Conservation (phyloP, 64 coral and sea anemone genomes). For the Pocillopora verrucosa region DNA sequence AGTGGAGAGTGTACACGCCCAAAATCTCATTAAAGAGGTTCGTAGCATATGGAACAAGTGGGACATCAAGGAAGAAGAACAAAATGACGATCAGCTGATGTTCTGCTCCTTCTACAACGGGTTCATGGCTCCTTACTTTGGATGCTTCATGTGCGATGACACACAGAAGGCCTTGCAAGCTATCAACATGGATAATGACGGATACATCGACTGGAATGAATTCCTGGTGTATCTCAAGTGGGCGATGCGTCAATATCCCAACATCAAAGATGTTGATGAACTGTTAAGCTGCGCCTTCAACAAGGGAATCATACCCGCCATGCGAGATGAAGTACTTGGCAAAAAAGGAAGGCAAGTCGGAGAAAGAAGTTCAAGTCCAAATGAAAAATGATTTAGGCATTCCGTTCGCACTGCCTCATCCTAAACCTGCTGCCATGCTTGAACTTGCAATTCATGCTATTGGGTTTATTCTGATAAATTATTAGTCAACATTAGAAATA, state of each 20-base stretch:
- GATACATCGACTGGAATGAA: slow-evolving; percentile 71
- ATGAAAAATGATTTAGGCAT: neutral
- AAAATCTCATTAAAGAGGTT: slow-evolving; percentile 32
- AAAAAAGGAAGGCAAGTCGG: neutral
- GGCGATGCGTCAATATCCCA: slow-evolving; percentile 63
- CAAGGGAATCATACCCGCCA: slow-evolving; percentile 66
- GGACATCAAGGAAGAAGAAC: slow-evolving; percentile 34
- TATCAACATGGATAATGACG: slow-evolving; percentile 69
- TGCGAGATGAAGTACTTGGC: slow-evolving; percentile 50
- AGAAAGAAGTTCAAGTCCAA: neutral
- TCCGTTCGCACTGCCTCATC: no score
- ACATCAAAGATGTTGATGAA: slow-evolving; percentile 50
- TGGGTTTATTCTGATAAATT: no score
- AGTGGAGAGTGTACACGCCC: neutral
- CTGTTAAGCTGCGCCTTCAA: slow-evolving; percentile 55
- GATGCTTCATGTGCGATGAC: slow-evolving; percentile 57
- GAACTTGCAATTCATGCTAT: no score
- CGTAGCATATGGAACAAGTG: slow-evolving; percentile 58
- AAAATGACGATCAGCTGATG: slow-evolving; percentile 34
- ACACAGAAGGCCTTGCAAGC: slow-evolving; percentile 58
- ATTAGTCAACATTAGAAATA: no score
- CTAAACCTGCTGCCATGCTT: no score
- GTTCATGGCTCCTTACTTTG: slow-evolving; percentile 70
- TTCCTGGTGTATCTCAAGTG: slow-evolving; percentile 71
- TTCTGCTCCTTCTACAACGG: slow-evolving; percentile 77